Evolutionary conservation across 2,113 vertebrate genomes (phyloP), one percentile per base, ranked within the genome.

Genomic region (Seriola aureovittata): DNA sequence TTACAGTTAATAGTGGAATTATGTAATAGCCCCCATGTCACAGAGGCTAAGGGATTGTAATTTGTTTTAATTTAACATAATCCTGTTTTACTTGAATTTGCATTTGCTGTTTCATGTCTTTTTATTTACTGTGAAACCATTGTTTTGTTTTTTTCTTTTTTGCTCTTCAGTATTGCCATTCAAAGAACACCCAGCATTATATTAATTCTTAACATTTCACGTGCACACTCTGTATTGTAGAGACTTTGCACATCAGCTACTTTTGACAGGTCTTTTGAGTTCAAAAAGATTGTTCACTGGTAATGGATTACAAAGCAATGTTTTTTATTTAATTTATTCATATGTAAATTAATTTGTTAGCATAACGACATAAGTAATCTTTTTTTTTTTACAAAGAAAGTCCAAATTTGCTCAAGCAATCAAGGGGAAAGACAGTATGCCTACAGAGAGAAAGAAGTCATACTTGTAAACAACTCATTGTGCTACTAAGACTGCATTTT

Each of bases 31-130:
- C 38, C 58, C 80, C 40, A 25, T 75, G 67, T 71, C 44, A 65
- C 48, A 71, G 34, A 84, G 57, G 29, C 54, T 29, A 55, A 55
- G 71, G 76, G 63, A 71, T 85, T 82, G 82, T 19, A 62, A 77
- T 87, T 73, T 69, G 54, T 88, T 91, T 88, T 88, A 86, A 91
- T 55, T 93, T 88, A 89, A 91, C 82, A 75, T 88, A 60, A 90
- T 94, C 93, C 95, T 95, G 93, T 93, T 94, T 95, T 94, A 95
- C 95, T 96, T 96, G 95, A 96, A 96, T 88, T 93, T 80, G 71
- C 70, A 93, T 87, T 90, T 85, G 81, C 78, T 80, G 75, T 88
- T 75, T 77, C 46, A 68, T 75, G 3, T 80, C 23, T 66, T 74
- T 85, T 80, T 88, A 62, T 88, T 89, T 88, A 89, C 92, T 91